Evolutionary conservation across 2,113 vertebrate genomes (phyloP), one percentile per base, ranked within the genome.

Genomic region (Pionites leucogaster): DNA sequence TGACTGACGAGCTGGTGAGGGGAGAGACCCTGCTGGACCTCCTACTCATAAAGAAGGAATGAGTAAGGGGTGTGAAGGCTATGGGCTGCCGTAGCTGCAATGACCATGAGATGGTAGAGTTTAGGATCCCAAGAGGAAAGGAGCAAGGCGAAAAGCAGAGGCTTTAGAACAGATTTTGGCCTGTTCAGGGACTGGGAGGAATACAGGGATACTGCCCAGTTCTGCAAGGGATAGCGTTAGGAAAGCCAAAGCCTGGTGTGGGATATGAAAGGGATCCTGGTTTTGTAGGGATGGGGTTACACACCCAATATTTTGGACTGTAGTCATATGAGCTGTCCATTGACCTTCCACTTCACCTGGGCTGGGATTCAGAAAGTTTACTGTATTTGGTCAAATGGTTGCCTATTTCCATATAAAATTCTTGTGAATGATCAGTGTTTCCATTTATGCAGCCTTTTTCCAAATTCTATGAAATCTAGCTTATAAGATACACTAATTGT

Each of bases 121-220:
- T 82, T 70, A 53, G 18, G 31, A 47, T 63, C 23, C 18, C 18
- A 23, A 71, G 18, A 47, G 44, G 18, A 77, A 31, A 27, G 5
- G 22, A 85, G 20, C 7, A 63, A 59, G 31, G 50, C 41, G 59
- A 78, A 89, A 82, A 84, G 2, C 3, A 42, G 28, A 13, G 20
- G 22, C 5, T 82, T 35, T 67, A 85, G 9, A 67, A 13, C 5
- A 47, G 50, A 25, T 7, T 75, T 62, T 5, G 24, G 17, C 24
- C 23, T 91, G 4, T 55, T 44, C 9, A 9, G 12, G 15, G 19
- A 65, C 4, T 4, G 29, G 37, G 16, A 65, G 39, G 35, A 77
- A 57, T 6, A 29, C 0, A 52, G 53, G 72, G 4, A 23, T 3
- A 27, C 18, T 59, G 13, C 14, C 24, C 17, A 39, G 2, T 19